A percentile compares a stretch with the other conserved stretches of the same genome.
Evolutionary conservation across 1,140 invertebrate genomes (phyloP).

Genomic region (Uloborus diversus): DNA sequence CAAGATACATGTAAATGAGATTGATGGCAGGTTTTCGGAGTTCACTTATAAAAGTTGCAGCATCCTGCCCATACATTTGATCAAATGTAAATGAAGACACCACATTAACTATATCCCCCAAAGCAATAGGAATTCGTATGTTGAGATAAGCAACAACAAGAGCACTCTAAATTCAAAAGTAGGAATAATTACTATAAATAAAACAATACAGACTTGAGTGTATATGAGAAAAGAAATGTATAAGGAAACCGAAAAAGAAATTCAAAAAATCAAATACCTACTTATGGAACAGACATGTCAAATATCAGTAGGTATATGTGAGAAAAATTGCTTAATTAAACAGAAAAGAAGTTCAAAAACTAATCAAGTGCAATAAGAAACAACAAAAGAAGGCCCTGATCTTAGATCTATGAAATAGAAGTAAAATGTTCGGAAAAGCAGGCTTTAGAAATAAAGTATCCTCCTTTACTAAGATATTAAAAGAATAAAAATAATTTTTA

Average conservation of each 20-base stretch:
- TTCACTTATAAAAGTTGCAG: conserved; percentile 69
- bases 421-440: too few relatives aligned
- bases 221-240: conserved; percentile 63
- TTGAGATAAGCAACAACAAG: conserved; percentile 81
- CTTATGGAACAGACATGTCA: conserved; percentile 64
- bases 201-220: conserved; percentile 64
- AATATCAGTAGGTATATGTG: conserved; percentile 70
- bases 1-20: conserved; percentile 74
- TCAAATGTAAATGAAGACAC: conserved; percentile 67
- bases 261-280: conserved; percentile 66
- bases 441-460: too few relatives aligned
- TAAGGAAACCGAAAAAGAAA: not conserved
- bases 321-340: too few relatives aligned
- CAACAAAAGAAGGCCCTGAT: too few relatives aligned
- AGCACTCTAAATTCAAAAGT: conserved; percentile 75
- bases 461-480: too few relatives aligned
- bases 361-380: too few relatives aligned
- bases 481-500: too few relatives aligned
- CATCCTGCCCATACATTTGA: conserved; percentile 56
- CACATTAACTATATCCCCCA: conserved; percentile 81
- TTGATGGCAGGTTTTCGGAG: conserved; percentile 74
- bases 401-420: too few relatives aligned
- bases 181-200: conserved; percentile 8
- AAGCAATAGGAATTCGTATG: conserved; percentile 79
- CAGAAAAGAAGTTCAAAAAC: too few relatives aligned